Evolutionary conservation across 2,113 vertebrate genomes (phyloP).

Genomic region (Mobula birostris): DNA sequence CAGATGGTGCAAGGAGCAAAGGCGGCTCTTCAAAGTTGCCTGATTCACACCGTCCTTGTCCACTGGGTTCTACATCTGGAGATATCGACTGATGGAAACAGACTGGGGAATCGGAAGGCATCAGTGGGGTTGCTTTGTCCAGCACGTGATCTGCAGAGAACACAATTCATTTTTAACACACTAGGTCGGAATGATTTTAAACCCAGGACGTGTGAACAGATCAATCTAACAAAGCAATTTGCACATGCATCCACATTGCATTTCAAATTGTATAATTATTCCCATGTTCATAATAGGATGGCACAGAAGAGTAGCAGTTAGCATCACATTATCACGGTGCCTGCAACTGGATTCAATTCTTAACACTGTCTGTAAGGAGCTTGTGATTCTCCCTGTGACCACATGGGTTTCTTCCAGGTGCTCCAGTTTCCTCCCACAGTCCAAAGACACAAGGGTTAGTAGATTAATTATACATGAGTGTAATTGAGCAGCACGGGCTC

Average conservation of each 20-base stretch:
- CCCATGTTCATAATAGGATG: background rate
- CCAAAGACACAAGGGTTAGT: no score
- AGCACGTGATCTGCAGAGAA: background rate
- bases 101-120: conserved; percentile 14
- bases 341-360: no score
- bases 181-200: background rate
- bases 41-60: background rate
- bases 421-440: no score
- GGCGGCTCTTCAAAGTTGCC: background rate
- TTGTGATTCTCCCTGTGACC: no score
- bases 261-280: background rate
- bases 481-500: no score
- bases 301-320: no score
- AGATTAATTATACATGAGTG: no score
- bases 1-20: background rate
- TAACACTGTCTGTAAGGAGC: no score
- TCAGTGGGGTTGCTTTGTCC: background rate
- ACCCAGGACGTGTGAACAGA: background rate
- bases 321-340: no score
- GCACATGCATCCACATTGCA: no score
- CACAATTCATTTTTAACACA: background rate
- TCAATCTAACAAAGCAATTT: background rate
- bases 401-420: no score
- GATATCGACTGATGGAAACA: background rate
- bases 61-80: background rate